Conservation (phyloP, 2,113 vertebrate species). For the Python bivittatus region DNA sequence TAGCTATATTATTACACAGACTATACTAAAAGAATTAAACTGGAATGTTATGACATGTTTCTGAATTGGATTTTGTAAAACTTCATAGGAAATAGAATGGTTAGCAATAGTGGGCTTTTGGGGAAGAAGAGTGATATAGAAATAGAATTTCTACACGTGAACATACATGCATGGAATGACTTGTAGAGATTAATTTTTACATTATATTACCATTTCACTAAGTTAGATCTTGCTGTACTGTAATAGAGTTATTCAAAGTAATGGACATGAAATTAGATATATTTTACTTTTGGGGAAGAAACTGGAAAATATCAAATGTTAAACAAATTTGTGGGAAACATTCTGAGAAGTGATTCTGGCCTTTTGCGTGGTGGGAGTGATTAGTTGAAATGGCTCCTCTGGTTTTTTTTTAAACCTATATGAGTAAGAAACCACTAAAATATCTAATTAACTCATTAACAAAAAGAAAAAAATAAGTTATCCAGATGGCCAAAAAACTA, state of each 20-base stretch:
- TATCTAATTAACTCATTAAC: background rate
- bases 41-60: conserved; percentile 19
- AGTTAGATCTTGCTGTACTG: background rate
- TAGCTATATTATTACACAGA: background rate
- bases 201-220: background rate
- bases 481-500: background rate
- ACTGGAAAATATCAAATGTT: background rate
- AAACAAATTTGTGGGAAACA: background rate
- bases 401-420: background rate
- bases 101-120: background rate
- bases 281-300: background rate
- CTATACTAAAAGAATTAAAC: background rate
- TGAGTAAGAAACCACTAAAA: background rate
- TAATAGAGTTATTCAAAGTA: background rate
- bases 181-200: background rate
- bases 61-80: conserved; percentile 30
- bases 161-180: background rate
- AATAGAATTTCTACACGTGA: background rate
- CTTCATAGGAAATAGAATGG: background rate
- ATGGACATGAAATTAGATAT: background rate
- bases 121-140: background rate
- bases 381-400: background rate
- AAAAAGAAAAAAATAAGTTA: background rate
- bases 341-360: background rate
- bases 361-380: background rate